A percentile compares a stretch with the other conserved stretches of the same genome.
Conservation (phyloP, 1,140 invertebrate species). For the Brachionus calyciflorus region DNA sequence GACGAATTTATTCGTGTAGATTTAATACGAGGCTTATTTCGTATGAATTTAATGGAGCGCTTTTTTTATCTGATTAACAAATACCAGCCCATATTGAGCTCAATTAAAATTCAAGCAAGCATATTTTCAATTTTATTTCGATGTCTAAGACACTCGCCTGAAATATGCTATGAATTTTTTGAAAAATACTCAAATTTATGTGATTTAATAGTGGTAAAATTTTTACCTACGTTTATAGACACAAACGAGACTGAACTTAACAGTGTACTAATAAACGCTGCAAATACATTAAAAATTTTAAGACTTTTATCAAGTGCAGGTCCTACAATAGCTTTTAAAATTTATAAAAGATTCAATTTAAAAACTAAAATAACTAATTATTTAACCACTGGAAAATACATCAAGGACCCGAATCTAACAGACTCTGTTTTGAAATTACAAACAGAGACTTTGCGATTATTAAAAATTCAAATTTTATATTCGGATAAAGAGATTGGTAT, state of each 20-base stretch:
- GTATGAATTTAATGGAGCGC: conserved; percentile 40
- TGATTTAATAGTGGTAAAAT: background rate
- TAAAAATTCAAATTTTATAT: background rate
- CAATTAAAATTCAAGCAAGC: background rate
- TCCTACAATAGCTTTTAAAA: background rate
- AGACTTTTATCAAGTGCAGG: conserved; percentile 5
- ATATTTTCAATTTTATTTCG: conserved; percentile 37
- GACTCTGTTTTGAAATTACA: background rate
- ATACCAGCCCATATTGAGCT: background rate
- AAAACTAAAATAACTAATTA: conserved; percentile 16
- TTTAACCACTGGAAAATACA: conserved; percentile 4
- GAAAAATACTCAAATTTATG: conserved; percentile 4
- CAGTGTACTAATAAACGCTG: background rate
- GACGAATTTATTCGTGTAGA: conserved; percentile 12
- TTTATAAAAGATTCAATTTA: conserved; percentile 20
- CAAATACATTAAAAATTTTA: background rate
- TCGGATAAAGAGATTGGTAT: conserved; percentile 15
- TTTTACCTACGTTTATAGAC: conserved; percentile 19
- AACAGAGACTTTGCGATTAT: conserved; percentile 16
- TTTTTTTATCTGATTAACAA: conserved; percentile 22
- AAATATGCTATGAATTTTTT: background rate
- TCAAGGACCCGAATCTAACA: background rate
- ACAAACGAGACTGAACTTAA: background rate
- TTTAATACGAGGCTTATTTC: conserved; percentile 28
- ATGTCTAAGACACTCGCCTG: conserved; percentile 31